These are phyloP conservation scores for Dasysyrphus albostriatus DNA, from an alignment of 2,888 invertebrate species.

Conservation along the genomic window DNA sequence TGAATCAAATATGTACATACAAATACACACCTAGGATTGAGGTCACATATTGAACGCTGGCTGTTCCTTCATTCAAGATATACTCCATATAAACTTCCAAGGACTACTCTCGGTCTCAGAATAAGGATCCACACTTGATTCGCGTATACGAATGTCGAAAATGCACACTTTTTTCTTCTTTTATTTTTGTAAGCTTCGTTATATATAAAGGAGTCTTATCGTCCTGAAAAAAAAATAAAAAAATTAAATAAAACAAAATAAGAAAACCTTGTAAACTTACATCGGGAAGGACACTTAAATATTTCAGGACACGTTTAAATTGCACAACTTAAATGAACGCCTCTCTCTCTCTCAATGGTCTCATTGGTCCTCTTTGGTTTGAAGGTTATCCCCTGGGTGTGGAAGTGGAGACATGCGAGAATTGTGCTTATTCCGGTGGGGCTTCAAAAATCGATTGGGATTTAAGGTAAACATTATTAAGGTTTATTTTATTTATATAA, in stretches of 20 bases:
- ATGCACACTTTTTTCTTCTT: not conserved
- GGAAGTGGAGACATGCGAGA: constrained; percentile 12
- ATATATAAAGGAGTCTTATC: not conserved
- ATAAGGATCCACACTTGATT: constrained; percentile 15
- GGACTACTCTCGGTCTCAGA: constrained; percentile 2
- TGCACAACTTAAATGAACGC: constrained; percentile 53
- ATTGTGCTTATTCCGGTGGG: constrained; percentile 10
- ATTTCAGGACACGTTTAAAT: constrained; percentile 46
- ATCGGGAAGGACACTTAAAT: constrained; percentile 54
- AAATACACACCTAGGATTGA: constrained; percentile 22
- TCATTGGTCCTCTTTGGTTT: constrained; percentile 3
- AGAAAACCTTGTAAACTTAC: constrained; percentile 34
- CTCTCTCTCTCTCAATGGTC: not conserved
- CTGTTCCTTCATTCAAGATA: not conserved
- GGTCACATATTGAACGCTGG: constrained; percentile 43
- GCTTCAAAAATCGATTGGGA: constrained; percentile 10
- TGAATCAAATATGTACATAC: constrained; percentile 45
- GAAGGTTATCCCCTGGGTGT: constrained; percentile 28
- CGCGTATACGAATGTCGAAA: constrained; percentile 9
- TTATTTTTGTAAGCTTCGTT: not conserved
- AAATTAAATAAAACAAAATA: constrained; percentile 16
- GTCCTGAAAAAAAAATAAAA: not conserved
- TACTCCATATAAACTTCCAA: constrained; percentile 7
- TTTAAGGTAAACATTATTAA: not conserved
- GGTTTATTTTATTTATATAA: not conserved